These are phyloP conservation scores for Paedocypris micromegethes DNA, from an alignment of 2,797 vertebrate species.

Conservation along the genomic window DNA sequence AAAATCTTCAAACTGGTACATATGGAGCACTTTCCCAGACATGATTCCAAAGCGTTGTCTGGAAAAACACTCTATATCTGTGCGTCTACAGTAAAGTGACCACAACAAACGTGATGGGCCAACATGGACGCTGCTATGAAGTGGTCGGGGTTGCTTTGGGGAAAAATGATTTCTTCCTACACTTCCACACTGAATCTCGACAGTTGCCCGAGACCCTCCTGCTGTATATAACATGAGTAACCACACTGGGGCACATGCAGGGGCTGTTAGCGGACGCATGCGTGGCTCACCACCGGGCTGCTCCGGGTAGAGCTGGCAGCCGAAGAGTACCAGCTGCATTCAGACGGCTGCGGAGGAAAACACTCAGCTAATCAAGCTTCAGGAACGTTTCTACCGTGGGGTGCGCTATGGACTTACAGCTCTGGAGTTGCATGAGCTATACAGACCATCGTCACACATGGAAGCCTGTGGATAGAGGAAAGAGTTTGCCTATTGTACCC, in stretches of 20 bases:
- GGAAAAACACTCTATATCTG: too few species aligned
- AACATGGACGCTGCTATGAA: too few species aligned
- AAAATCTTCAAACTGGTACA: too few species aligned
- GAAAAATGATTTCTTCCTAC: too few species aligned
- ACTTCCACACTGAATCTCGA: too few species aligned
- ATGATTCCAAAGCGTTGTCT: too few species aligned
- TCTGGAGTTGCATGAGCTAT: constrained; percentile 72
- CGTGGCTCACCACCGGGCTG: constrained; percentile 86
- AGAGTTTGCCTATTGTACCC: too few species aligned
- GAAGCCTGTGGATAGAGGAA: constrained; percentile 72
- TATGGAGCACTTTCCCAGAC: too few species aligned
- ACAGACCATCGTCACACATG: constrained; percentile 73
- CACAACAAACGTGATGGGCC: too few species aligned
- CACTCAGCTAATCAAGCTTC: constrained; percentile 16
- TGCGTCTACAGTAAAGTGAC: too few species aligned
- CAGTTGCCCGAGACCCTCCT: neutral
- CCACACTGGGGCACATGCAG: constrained; percentile 6
- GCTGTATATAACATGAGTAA: neutral
- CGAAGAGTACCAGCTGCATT: constrained; percentile 87
- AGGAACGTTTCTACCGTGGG: neutral
- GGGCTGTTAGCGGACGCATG: constrained; percentile 11
- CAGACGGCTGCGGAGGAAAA: constrained; percentile 79
- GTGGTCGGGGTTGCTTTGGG: too few species aligned
- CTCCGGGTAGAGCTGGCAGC: constrained; percentile 82
- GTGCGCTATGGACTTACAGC: constrained; percentile 75